Conservation (phyloP, 2,113 vertebrate genomes). For the Gulo gulo region DNA sequence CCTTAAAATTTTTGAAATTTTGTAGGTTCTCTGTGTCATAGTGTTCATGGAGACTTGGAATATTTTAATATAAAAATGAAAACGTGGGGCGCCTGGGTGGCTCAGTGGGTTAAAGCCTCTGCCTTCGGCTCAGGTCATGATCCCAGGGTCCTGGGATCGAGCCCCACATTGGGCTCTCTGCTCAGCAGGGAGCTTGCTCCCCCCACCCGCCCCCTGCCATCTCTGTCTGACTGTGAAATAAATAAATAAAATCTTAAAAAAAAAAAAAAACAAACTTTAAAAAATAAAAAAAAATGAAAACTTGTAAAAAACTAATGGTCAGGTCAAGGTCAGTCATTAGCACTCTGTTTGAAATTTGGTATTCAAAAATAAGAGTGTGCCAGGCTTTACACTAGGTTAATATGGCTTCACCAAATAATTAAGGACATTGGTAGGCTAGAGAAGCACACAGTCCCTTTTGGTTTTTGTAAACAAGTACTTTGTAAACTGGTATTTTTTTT, state of each 20-base stretch:
- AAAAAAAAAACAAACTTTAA: no score
- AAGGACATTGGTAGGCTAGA: background rate
- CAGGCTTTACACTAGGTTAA: background rate
- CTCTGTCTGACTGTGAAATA: no score
- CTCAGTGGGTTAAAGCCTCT: no score
- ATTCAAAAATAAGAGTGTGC: background rate
- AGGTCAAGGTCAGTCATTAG: background rate
- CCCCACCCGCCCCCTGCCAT: no score
- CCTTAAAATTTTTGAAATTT: background rate
- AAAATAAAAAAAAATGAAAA: background rate
- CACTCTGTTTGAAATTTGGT: background rate
- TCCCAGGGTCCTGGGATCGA: no score
- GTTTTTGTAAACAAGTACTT: conserved; percentile 16
- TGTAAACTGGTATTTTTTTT: background rate
- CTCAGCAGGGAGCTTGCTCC: no score
- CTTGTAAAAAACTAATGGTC: background rate
- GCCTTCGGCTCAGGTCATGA: no score
- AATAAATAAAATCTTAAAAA: no score
- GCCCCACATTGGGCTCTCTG: no score
- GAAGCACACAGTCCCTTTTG: background rate
- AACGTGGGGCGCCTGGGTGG: background rate
- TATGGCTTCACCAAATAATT: background rate
- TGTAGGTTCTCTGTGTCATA: background rate
- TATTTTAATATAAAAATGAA: background rate
- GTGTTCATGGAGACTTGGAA: background rate